Evolutionary conservation across 2,888 invertebrate species (phyloP).

Genomic region (Micropterix aruncella): DNA sequence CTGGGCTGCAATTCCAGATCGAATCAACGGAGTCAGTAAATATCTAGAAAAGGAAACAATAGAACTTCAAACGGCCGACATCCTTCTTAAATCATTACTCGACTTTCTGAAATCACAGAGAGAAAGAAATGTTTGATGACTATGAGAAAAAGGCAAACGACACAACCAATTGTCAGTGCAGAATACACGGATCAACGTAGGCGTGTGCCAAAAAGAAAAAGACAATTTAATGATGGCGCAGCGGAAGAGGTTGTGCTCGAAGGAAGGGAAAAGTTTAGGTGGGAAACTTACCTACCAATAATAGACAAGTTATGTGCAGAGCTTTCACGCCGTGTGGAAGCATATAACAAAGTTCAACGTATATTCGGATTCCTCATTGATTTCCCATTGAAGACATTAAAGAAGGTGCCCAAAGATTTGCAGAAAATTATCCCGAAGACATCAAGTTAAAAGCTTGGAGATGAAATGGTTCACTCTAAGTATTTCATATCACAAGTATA

Average conservation of each 20-base stretch:
- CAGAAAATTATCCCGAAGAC: slow-evolving; percentile 5
- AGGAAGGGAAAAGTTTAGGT: slow-evolving; percentile 6
- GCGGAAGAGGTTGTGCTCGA: slow-evolving; percentile 5
- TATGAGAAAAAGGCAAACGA: background rate
- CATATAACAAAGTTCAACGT: slow-evolving; percentile 5
- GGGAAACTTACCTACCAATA: slow-evolving; percentile 6
- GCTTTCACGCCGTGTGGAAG: slow-evolving; percentile 6
- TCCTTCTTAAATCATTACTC: background rate
- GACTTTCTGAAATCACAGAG: background rate
- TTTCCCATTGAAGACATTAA: slow-evolving; percentile 5
- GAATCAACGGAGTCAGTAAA: background rate
- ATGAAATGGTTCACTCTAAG: slow-evolving; percentile 7
- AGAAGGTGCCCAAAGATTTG: slow-evolving; percentile 5
- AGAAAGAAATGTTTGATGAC: background rate
- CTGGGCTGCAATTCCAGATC: background rate
- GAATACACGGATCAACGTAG: background rate
- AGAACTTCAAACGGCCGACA: too few species aligned
- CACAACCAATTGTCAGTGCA: background rate
- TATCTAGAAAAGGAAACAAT: too few species aligned
- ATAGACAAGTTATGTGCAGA: slow-evolving; percentile 7
- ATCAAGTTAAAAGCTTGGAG: slow-evolving; percentile 4
- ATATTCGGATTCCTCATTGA: slow-evolving; percentile 6
- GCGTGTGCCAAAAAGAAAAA: slow-evolving; percentile 4
- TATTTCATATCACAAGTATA: slow-evolving; percentile 6
- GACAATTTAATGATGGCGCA: slow-evolving; percentile 5